A percentile compares a stretch with the other conserved stretches of the same genome.
These are phyloP conservation scores for Heteractis magnifica DNA, from an alignment of 92 coral and sea anemone genomes.

Conservation along the genomic window DNA sequence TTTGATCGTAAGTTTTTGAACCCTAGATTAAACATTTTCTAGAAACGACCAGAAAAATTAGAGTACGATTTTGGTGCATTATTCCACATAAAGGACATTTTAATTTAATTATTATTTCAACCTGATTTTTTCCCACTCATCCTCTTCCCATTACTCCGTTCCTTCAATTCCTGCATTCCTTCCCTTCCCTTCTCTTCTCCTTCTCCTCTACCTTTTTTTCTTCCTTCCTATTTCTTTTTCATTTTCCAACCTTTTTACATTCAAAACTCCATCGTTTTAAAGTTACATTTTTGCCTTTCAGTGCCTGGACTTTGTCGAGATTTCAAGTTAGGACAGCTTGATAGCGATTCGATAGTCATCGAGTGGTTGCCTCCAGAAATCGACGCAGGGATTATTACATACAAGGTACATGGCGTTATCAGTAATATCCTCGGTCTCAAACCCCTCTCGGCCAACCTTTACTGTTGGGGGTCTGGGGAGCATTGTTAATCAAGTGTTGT, in stretches of 20 bases:
- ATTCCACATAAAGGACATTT: background rate
- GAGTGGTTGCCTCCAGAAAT: slow-evolving; percentile 73
- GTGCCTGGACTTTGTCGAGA: slow-evolving; percentile 75
- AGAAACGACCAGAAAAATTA: background rate
- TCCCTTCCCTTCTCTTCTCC: background rate
- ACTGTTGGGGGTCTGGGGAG: no score
- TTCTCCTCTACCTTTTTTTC: no score
- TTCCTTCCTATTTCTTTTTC: no score
- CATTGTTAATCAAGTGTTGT: no score
- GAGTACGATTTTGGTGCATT: background rate
- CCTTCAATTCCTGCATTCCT: background rate
- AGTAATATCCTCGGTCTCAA: no score
- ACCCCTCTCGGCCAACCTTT: no score
- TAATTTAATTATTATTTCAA: background rate
- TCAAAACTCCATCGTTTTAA: no score
- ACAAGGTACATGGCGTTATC: slow-evolving; percentile 47
- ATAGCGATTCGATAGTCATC: slow-evolving; percentile 54
- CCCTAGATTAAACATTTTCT: background rate
- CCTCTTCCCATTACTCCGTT: background rate
- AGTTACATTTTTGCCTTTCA: background rate
- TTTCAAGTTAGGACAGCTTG: slow-evolving; percentile 26
- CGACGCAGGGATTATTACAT: slow-evolving; percentile 69
- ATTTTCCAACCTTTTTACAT: no score
- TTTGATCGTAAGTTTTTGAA: slow-evolving; percentile 79
- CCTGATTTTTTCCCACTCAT: background rate